phyloP scores from a whole-genome alignment of 92 coral and sea anemone genomes.

The Phenganax marumi region DNA sequence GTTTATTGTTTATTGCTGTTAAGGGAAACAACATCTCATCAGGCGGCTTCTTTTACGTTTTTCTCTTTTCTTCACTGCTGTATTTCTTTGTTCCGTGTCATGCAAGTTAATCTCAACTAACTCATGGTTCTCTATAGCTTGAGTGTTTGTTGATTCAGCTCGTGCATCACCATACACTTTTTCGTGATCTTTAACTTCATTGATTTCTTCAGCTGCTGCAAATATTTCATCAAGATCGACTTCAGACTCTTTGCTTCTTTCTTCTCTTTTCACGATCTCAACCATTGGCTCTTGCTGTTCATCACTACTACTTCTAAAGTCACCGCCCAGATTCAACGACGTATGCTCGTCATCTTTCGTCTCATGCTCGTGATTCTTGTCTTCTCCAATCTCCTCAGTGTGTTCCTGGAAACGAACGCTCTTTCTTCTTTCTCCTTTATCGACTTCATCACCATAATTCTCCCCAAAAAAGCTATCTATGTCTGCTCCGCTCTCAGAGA shows the following conservation, averaged over 20 bases:
- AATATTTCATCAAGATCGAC: constrained; percentile 18
- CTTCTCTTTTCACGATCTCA: constrained; percentile 7
- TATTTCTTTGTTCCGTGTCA: constrained; percentile 1
- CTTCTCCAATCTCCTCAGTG: constrained; percentile 3
- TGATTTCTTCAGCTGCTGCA: constrained; percentile 1
- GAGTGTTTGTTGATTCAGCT: not conserved
- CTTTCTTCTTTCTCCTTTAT: constrained; percentile 2
- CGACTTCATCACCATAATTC: not conserved
- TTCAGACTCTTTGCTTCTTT: constrained; percentile 1
- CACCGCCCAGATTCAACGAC: constrained; percentile 15
- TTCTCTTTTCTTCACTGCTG: not conserved
- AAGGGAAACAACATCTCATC: constrained; percentile 15
- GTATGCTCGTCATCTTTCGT: constrained; percentile 13
- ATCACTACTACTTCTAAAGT: not conserved
- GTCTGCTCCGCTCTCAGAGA: constrained; percentile 20
- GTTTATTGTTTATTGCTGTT: not conserved
- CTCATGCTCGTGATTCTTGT: not conserved
- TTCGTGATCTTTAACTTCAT: not conserved
- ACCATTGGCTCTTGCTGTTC: constrained; percentile 2
- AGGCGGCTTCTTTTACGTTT: constrained; percentile 18
- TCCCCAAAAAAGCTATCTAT: constrained; percentile 19
- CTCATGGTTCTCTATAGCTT: too few relatives aligned
- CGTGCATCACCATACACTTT: constrained; percentile 7
- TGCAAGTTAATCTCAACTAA: not conserved
- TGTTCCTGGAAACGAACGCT: constrained; percentile 40